Percentiles rank a stretch among this genome's conserved stretches.
phyloP scores from a whole-genome alignment of 2,888 invertebrate genomes.

The Monochamus alternatus region DNA sequence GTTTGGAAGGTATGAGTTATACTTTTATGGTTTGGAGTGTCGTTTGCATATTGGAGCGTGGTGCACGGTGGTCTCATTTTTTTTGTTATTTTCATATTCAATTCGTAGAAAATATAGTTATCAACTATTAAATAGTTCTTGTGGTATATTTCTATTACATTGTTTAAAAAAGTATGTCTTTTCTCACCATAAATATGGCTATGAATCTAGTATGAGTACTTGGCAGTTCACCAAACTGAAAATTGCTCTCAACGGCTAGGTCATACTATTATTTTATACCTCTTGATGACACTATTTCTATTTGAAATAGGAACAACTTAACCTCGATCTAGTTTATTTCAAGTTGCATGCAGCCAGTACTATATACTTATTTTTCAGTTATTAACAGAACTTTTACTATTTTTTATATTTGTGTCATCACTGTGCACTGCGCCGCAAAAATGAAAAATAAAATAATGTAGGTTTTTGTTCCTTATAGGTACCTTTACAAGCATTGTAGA shows the following conservation, averaged over 20 bases:
- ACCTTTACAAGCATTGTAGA: constrained; percentile 44
- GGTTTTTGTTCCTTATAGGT: constrained; percentile 42
- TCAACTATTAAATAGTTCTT: too few relatives aligned
- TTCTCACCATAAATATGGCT: neutral
- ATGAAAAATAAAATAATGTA: neutral
- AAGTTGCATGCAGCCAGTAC: neutral
- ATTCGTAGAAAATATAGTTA: too few relatives aligned
- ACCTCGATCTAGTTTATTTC: too few relatives aligned
- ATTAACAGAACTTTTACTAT: too few relatives aligned
- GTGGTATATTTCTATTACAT: too few relatives aligned
- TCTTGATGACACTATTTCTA: too few relatives aligned
- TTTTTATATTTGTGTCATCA: too few relatives aligned
- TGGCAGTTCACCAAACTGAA: neutral
- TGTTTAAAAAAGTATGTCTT: neutral
- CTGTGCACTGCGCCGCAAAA: too few relatives aligned
- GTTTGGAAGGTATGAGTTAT: constrained; percentile 54
- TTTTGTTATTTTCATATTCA: neutral
- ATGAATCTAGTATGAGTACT: neutral
- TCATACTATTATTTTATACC: too few relatives aligned
- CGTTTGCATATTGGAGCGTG: neutral
- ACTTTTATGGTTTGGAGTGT: constrained; percentile 40
- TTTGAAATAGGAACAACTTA: too few relatives aligned
- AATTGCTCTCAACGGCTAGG: too few relatives aligned
- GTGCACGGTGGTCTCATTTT: neutral
- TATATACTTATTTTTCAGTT: neutral